A percentile compares a stretch with the other conserved stretches of the same genome.
Conservation (phyloP, 2,113 vertebrate genomes). For the Rana temporaria region DNA sequence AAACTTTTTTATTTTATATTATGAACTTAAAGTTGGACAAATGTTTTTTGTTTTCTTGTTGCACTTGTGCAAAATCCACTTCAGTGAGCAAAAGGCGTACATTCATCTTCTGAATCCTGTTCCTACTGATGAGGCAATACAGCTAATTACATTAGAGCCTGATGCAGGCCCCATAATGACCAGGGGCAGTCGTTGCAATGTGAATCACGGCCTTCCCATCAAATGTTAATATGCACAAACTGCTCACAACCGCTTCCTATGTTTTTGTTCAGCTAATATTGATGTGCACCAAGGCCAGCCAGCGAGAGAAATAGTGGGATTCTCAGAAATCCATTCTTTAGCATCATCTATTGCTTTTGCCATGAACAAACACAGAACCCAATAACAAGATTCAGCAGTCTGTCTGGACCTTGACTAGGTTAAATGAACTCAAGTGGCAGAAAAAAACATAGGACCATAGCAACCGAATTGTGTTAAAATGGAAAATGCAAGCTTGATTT, state of each 20-base stretch:
- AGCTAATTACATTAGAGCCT: neutral
- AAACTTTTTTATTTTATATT: neutral
- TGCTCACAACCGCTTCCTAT: neutral
- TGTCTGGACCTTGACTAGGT: neutral
- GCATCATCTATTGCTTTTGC: neutral
- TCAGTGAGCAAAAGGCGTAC: neutral
- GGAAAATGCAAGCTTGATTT: too few relatives aligned
- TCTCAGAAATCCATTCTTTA: constrained; percentile 8
- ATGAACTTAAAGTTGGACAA: neutral
- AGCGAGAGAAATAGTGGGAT: constrained; percentile 11
- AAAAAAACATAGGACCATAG: too few relatives aligned
- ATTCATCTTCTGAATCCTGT: neutral
- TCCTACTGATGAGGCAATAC: constrained; percentile 14
- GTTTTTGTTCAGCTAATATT: neutral
- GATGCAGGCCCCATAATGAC: neutral
- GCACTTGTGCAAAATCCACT: neutral
- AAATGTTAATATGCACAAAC: neutral
- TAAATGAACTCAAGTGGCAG: neutral
- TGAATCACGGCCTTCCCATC: neutral
- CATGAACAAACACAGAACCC: constrained; percentile 13
- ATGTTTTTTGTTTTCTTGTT: neutral
- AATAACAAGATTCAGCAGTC: neutral
- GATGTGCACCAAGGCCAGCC: neutral
- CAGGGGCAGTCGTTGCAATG: neutral
- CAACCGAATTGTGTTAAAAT: too few relatives aligned